Conservation (phyloP, 2,113 vertebrate genomes). For the Progne subis region DNA sequence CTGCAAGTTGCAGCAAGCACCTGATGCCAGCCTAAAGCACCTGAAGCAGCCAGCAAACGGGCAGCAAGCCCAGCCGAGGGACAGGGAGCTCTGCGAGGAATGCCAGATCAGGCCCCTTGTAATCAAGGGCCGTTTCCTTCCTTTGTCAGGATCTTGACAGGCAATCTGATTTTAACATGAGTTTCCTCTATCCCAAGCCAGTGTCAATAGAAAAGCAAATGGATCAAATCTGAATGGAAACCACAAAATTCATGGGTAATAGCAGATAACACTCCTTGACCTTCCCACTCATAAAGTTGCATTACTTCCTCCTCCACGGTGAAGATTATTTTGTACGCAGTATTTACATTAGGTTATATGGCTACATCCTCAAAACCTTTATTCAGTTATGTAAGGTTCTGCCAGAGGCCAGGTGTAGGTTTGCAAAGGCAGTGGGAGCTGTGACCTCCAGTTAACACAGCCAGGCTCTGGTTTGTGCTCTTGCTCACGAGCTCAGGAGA, state of each 20-base stretch:
- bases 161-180: neutral
- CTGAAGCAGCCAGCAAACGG: neutral
- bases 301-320: constrained; percentile 45
- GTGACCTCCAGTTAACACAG: neutral
- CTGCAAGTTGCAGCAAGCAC: neutral
- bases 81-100: neutral
- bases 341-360: constrained; percentile 52
- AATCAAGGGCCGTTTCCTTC: constrained; percentile 20
- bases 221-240: constrained; percentile 23
- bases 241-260: constrained; percentile 19
- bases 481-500: rapidly evolving
- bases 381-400: neutral
- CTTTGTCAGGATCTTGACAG: constrained; percentile 19
- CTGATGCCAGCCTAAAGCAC: neutral
- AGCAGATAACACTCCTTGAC: constrained; percentile 44
- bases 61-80: neutral
- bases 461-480: neutral
- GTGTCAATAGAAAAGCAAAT: constrained; percentile 47
- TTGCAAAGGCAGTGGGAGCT: neutral
- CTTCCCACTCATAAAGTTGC: constrained; percentile 49
- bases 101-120: neutral
- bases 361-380: constrained; percentile 38
- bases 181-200: constrained; percentile 52
- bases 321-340: constrained; percentile 37
- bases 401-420: neutral